phyloP scores from a whole-genome alignment of 2,113 vertebrate genomes.

The Chrysemys picta region DNA sequence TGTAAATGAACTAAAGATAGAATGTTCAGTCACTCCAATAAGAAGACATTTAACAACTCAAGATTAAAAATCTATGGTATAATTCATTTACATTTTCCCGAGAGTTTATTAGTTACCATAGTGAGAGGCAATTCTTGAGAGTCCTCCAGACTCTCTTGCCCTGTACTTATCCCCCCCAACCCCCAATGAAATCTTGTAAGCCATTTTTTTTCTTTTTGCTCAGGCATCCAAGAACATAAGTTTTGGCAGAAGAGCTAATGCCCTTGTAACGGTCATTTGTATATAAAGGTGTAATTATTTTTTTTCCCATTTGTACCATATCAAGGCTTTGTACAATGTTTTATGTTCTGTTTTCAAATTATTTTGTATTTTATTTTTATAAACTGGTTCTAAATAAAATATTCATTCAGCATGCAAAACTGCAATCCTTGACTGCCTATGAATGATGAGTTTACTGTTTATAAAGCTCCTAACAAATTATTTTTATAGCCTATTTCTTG shows the following conservation, averaged over 20 bases:
- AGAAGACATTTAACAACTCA: conserved; percentile 19
- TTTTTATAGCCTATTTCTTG: not conserved
- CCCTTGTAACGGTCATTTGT: conserved; percentile 85
- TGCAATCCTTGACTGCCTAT: conserved; percentile 68
- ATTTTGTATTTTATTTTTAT: conserved; percentile 99
- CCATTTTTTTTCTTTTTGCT: conserved; percentile 70
- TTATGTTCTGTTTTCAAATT: conserved; percentile 94
- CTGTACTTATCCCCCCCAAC: not conserved
- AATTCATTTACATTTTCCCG: conserved; percentile 32
- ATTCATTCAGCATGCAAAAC: conserved; percentile 96
- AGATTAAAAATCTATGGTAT: conserved; percentile 1
- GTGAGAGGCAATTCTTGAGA: conserved; percentile 18
- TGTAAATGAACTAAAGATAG: not conserved
- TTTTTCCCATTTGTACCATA: conserved; percentile 96
- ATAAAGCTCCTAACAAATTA: not conserved
- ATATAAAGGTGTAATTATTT: conserved; percentile 98
- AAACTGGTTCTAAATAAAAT: conserved; percentile 99
- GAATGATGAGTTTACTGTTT: conserved; percentile 42
- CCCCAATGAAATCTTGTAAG: conserved; percentile 35
- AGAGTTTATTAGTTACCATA: not conserved
- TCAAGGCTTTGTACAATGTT: conserved; percentile 99
- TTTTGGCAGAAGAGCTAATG: conserved; percentile 65
- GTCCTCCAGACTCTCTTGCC: conserved; percentile 39
- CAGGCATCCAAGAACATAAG: conserved; percentile 72
- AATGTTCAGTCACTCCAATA: not conserved